Base-by-base conservation (phyloP, 2,888 invertebrate genomes). In the Sarcophaga subvicina region DNA sequence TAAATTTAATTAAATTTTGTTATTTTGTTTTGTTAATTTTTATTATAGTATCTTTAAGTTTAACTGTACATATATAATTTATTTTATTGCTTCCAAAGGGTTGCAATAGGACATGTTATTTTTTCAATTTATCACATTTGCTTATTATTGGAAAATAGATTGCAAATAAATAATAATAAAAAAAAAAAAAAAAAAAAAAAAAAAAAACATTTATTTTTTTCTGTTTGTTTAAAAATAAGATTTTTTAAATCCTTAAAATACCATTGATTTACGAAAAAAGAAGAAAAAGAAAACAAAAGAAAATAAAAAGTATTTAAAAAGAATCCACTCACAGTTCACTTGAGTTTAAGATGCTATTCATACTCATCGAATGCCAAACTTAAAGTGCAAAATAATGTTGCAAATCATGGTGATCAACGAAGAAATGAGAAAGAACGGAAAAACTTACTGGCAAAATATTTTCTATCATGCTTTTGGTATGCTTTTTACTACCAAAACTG, bases 351-450 rank as follows among this genome's bases (percentile, higher is more conserved):
- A n/a, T 54, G n/a, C 70, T 60, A 75, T 80, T 76, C 79, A 62
- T 64, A 69, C 70, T 60, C n/a, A 75, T 63, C 70, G 75, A 84
- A 64, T 80, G 75, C 37, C 63, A 75, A 80, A 80, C 60, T 79
- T 70, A 54, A 84, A 84, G 84, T 84, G 80, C 75, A 84, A 84
- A 84, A 75, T 80, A 84, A 84, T 84, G 80, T 71, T 64, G 75
- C 75, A 80, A 84, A 80, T 76, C 84, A 79, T 80, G 70, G 66
- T 12, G 27, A 64, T 6, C 3, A 79, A 84, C 63, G 69, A 79
- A 59, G 59, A 69, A 63, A 20, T 20, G 10, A n/a, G 5, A 54
- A 54, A 54, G 17, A 54, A 54, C 0, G 37, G 37, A 2, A 37
- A 2, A 37, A 37, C 4, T 45, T 17, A 11, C n/a, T 54, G 66